Evolutionary conservation across 2,797 vertebrate species (phyloP), one percentile per base, ranked within the genome.

Genomic region (Sebastes melanostomus): DNA sequence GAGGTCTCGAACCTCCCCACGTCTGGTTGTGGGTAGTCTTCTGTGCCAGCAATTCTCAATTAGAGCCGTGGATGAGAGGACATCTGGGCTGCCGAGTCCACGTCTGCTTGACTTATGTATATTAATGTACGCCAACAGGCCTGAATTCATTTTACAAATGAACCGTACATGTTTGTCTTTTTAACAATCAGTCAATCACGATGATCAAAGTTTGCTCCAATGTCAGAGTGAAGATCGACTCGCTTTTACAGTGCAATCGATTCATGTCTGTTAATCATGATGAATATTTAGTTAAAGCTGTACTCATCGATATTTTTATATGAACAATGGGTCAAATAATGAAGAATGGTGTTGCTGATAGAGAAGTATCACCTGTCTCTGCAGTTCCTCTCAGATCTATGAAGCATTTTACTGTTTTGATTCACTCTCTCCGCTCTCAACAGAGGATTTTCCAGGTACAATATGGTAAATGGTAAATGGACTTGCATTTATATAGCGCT

Each of bases 1-100:
- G 82, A 94, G 91, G 94, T 92, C 92, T 91, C 75, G 66, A 92
- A 92, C 90, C 89, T 92, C 91, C 88, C 77, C 79, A 81, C 66
- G 91, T 92, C 92, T 94, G 93, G 81, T 85, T 93, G 90, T 63
- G 93, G 94, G 81, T 83, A 77, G 72, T 27, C 74, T 84, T 89
- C 75, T 72, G 76, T 90, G 92, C 92, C 93, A 93, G 72, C 85
- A 78, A 62, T 86, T 90, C 87, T 89, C 90, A 89, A 89, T 91
- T 91, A 89, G 75, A 91, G 79, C 73, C 52, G 63, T 76, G 82
- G 90, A 93, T 88, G 83, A 89, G 86, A 91, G 74, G 85, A 92
- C 86, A 86, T 92, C 80, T 93, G 87, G 79, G 84, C 82, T 61
- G 75, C 80, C 11, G 83, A 72, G 84, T 87, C 67, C 30, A 60